Evolutionary conservation across 1,140 invertebrate genomes (phyloP).

Genomic region (Cepaea nemoralis): DNA sequence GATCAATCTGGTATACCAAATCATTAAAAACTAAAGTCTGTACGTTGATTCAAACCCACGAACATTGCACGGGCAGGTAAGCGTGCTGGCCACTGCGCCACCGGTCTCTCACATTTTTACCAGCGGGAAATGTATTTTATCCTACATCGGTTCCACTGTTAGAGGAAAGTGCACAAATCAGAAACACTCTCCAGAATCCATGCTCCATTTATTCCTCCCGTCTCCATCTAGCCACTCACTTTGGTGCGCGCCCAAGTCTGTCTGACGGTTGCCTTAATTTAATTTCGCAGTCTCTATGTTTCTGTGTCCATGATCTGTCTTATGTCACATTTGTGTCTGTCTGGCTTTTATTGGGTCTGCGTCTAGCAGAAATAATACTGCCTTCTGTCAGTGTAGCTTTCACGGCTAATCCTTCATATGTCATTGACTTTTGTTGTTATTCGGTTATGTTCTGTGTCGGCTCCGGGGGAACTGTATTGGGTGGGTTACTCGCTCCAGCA

Average conservation of each 20-base stretch:
- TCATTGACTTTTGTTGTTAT: neutral
- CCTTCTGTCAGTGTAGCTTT: neutral
- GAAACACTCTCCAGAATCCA: neutral
- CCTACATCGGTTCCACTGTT: no score
- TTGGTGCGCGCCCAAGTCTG: neutral
- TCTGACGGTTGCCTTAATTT: neutral
- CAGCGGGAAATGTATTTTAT: no score
- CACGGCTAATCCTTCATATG: neutral
- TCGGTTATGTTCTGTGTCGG: neutral
- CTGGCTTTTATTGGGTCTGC: conserved; percentile 15
- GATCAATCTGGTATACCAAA: no score
- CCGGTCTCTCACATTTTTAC: no score
- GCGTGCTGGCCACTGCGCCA: no score
- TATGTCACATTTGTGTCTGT: conserved; percentile 5
- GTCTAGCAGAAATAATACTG: neutral
- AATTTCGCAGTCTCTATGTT: neutral
- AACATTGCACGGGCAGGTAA: no score
- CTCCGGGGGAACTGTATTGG: neutral
- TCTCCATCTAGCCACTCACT: neutral
- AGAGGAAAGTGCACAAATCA: no score
- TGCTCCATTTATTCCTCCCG: neutral
- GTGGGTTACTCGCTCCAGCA: neutral
- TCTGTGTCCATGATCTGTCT: neutral
- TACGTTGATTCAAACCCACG: no score
- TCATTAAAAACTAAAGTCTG: no score